Evolutionary conservation across 2,797 vertebrate species (phyloP).

Genomic region (Kryptopterus vitreolus): DNA sequence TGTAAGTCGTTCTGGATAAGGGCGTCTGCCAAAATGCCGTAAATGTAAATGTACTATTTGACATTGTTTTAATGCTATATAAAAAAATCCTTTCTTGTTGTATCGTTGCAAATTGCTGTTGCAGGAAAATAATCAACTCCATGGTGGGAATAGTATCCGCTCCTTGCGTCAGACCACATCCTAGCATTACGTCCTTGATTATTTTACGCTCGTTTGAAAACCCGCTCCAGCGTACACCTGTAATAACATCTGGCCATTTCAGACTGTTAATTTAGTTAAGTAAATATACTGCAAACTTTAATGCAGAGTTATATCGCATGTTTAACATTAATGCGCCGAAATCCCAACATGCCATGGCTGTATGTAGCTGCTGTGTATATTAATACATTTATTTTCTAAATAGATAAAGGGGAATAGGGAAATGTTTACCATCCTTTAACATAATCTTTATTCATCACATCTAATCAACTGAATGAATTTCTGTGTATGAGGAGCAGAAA

Average conservation of each 20-base stretch:
- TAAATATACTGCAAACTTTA: slow-evolving; percentile 1
- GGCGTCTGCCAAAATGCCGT: no score
- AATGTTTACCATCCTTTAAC: background rate
- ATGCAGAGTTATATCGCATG: background rate
- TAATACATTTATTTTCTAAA: background rate
- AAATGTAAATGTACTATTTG: background rate
- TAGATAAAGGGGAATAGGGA: background rate
- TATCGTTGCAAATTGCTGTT: no score
- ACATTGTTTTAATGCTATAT: background rate
- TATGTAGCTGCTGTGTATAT: background rate
- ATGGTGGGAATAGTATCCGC: no score
- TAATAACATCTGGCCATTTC: slow-evolving; percentile 11
- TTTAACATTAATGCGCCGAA: background rate
- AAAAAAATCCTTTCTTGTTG: background rate
- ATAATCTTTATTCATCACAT: background rate
- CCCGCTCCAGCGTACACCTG: background rate
- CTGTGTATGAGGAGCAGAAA: background rate
- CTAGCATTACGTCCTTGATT: background rate
- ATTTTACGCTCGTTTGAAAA: background rate
- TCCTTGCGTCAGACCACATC: background rate
- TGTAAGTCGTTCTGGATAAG: no score
- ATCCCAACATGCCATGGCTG: no score
- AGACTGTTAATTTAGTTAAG: slow-evolving; percentile 5
- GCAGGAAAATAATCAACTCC: background rate
- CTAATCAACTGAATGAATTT: background rate